Conservation (phyloP, 2,888 invertebrate species). For the Nomada fabriciana region DNA sequence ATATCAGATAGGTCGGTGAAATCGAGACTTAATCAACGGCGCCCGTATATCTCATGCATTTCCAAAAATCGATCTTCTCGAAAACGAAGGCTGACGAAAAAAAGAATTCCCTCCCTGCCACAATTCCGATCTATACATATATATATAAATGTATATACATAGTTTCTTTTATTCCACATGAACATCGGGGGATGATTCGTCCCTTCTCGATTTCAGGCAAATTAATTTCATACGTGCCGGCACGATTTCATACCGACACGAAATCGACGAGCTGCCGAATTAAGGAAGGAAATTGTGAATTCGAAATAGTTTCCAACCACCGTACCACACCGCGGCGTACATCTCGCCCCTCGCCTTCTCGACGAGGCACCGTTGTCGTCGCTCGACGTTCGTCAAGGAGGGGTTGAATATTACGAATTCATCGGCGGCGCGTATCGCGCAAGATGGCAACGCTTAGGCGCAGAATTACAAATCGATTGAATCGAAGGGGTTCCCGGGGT, state of each 20-base stretch:
- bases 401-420: constrained; percentile 59
- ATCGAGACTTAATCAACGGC: constrained; percentile 36
- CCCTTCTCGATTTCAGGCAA: neutral
- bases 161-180: neutral
- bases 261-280: neutral
- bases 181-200: neutral
- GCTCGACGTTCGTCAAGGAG: neutral
- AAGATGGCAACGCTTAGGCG: constrained; percentile 77
- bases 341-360: neutral
- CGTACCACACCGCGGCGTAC: neutral
- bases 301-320: neutral
- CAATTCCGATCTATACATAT: neutral
- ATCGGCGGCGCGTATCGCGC: constrained; percentile 62
- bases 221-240: constrained; percentile 2
- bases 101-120: neutral
- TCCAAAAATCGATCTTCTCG: constrained; percentile 2
- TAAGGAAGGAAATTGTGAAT: constrained; percentile 7
- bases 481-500: constrained; percentile 78
- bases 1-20: constrained; percentile 24
- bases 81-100: neutral
- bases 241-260: neutral
- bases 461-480: constrained; percentile 83
- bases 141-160: too few species aligned
- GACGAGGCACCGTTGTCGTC: neutral
- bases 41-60: constrained; percentile 3